Evolutionary conservation across 64 coral and sea anemone species (phyloP).

Genomic region (Astreopora myriophthalma): DNA sequence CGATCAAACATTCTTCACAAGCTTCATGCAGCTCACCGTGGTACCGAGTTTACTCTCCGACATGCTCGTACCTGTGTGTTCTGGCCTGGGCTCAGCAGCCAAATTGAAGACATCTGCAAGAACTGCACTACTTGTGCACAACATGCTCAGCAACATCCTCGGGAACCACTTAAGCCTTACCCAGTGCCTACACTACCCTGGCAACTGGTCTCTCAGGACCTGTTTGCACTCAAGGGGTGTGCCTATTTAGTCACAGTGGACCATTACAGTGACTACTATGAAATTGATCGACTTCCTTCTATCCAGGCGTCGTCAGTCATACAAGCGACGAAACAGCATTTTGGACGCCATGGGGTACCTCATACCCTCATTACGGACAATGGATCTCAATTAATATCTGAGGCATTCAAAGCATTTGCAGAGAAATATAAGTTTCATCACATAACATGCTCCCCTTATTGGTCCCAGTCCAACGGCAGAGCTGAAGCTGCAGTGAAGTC

Average conservation of each 20-base stretch:
- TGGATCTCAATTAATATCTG: slow-evolving; percentile 57
- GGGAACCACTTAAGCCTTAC: neutral
- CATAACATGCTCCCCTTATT: slow-evolving; percentile 37
- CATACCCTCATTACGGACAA: slow-evolving; percentile 35
- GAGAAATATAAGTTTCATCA: slow-evolving; percentile 56
- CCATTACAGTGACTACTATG: slow-evolving; percentile 65
- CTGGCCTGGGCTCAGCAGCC: slow-evolving; percentile 26
- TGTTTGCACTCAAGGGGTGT: neutral
- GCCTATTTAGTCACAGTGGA: neutral
- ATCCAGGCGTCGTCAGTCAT: slow-evolving; percentile 32
- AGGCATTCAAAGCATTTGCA: slow-evolving; percentile 33
- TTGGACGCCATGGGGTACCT: neutral
- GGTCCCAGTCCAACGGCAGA: too few species aligned
- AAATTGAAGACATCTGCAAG: too few species aligned
- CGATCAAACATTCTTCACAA: too few species aligned
- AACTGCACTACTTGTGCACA: too few species aligned
- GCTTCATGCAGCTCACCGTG: neutral
- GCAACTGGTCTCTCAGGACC: too few species aligned
- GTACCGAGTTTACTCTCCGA: neutral
- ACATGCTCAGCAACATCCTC: neutral
- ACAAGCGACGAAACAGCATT: too few species aligned
- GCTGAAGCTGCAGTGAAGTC: too few species aligned
- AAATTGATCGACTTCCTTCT: slow-evolving; percentile 54
- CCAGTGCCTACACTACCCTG: slow-evolving; percentile 19
- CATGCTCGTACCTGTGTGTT: neutral